These are phyloP conservation scores for Rhagologus leucostigma DNA, from an alignment of 2,113 vertebrate genomes.

Conservation along the genomic window DNA sequence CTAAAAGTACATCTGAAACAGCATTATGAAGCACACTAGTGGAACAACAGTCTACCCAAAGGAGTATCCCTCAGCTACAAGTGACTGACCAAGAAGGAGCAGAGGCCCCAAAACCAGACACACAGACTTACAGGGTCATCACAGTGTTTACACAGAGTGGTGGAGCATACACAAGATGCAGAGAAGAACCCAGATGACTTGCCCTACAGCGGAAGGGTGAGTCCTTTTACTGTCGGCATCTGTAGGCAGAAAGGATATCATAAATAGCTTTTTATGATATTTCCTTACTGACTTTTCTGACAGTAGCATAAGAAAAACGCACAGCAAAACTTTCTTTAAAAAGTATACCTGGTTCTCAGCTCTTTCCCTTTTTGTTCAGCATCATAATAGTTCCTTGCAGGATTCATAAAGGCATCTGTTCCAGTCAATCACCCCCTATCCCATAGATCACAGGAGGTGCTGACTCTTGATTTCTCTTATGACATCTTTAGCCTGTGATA, in stretches of 20 bases:
- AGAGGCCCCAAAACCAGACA: neutral
- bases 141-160: too few relatives aligned
- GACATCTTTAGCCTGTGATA: neutral
- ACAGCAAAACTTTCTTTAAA: neutral
- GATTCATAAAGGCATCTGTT: neutral
- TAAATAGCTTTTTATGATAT: neutral
- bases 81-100: neutral
- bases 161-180: neutral
- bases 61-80: neutral
- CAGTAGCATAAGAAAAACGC: neutral
- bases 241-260: neutral
- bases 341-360: neutral
- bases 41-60: neutral
- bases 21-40: neutral
- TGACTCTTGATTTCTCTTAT: neutral
- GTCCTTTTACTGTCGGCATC: neutral
- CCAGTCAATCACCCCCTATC: neutral
- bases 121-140: neutral
- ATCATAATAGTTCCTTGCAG: neutral
- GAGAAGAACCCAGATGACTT: neutral
- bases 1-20: neutral
- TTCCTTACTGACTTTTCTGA: neutral
- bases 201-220: neutral
- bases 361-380: neutral
- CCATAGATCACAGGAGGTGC: neutral